These are phyloP conservation scores for Labroides dimidiatus DNA, from an alignment of 2,797 vertebrate species.

Conservation along the genomic window DNA sequence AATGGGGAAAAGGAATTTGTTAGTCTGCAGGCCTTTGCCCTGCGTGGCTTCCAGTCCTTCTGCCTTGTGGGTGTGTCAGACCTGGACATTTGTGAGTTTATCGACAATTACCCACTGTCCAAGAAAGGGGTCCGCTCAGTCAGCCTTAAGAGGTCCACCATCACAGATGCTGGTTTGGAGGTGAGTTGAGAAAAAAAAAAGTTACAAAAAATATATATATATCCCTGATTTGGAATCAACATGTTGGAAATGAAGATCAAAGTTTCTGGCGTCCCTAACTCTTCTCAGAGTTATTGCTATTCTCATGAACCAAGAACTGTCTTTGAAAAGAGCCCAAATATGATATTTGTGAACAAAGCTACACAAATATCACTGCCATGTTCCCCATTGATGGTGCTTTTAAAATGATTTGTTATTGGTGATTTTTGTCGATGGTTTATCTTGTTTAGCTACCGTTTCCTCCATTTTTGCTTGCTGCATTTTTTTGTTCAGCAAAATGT, in stretches of 20 bases:
- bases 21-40: constrained; percentile 95
- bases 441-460: too few species aligned
- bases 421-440: too few species aligned
- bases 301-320: neutral
- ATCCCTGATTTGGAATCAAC: neutral
- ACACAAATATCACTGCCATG: too few species aligned
- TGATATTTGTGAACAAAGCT: too few species aligned
- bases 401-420: too few species aligned
- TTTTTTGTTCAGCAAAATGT: too few species aligned
- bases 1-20: constrained; percentile 97
- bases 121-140: constrained; percentile 98
- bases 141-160: constrained; percentile 98
- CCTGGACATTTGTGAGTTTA: constrained; percentile 99
- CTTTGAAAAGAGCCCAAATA: too few species aligned
- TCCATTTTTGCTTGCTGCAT: too few species aligned
- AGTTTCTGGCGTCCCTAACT: neutral
- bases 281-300: neutral
- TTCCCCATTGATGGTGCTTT: too few species aligned
- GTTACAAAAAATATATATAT: too few species aligned
- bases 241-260: neutral
- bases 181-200: constrained; percentile 75
- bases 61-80: constrained; percentile 98
- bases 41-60: constrained; percentile 96
- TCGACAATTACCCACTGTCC: constrained; percentile 98
- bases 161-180: constrained; percentile 97